These are phyloP conservation scores for Hipparchia sbordonii DNA, from an alignment of 2,888 invertebrate genomes.

Conservation along the genomic window DNA sequence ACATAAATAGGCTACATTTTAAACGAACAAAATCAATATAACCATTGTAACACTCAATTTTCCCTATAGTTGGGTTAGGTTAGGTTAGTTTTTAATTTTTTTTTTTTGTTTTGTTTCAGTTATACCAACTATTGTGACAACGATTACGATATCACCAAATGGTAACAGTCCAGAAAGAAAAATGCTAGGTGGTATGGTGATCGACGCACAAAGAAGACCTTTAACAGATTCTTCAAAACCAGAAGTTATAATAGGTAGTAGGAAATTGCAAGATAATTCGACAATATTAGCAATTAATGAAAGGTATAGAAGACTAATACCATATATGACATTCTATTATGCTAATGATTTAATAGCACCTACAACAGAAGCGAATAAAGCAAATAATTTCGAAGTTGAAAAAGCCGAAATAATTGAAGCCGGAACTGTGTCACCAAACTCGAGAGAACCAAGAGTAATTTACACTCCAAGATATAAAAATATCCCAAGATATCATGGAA, in stretches of 20 bases:
- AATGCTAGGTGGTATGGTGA: slow-evolving; percentile 69
- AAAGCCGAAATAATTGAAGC: slow-evolving; percentile 71
- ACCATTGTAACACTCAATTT: no score
- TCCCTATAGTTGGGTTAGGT: no score
- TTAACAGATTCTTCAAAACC: slow-evolving; percentile 53
- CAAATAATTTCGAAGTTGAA: slow-evolving; percentile 67
- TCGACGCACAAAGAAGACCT: slow-evolving; percentile 62
- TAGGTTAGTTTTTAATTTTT: no score
- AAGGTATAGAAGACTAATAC: slow-evolving; percentile 89
- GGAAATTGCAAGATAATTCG: slow-evolving; percentile 48
- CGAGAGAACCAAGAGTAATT: slow-evolving; percentile 63
- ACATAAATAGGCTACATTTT: no score
- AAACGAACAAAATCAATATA: no score
- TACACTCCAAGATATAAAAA: slow-evolving; percentile 59
- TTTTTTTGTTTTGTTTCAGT: slow-evolving; percentile 64
- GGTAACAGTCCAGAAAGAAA: slow-evolving; percentile 77
- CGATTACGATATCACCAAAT: slow-evolving; percentile 77
- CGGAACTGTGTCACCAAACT: slow-evolving; percentile 50
- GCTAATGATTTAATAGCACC: slow-evolving; percentile 81
- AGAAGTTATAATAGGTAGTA: slow-evolving; percentile 38
- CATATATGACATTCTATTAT: slow-evolving; percentile 92
- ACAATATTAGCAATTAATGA: slow-evolving; percentile 82
- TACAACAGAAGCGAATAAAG: slow-evolving; percentile 55
- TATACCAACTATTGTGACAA: slow-evolving; percentile 57
- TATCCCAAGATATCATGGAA: slow-evolving; percentile 76